A percentile compares a stretch with the other conserved stretches of the same genome.
Conservation (phyloP, 2,888 invertebrate genomes). For the Himalopsyche tibetana region DNA sequence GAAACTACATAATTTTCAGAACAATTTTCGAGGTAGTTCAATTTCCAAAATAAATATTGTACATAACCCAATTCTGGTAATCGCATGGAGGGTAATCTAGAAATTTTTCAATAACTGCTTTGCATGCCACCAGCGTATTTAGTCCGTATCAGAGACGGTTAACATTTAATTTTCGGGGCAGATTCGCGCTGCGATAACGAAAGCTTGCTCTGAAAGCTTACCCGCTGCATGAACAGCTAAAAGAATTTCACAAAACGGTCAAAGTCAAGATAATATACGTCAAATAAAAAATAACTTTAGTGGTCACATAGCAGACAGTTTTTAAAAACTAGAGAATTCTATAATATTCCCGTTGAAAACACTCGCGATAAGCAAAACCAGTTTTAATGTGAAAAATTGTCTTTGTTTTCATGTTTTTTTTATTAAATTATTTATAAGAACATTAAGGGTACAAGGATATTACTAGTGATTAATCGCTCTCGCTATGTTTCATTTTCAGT, state of each 20-base stretch:
- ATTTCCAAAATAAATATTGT: slow-evolving; percentile 52
- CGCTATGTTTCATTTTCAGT: too few species aligned
- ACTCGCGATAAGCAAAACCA: too few species aligned
- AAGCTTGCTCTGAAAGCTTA: slow-evolving; percentile 13
- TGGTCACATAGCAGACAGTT: too few species aligned
- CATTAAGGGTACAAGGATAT: too few species aligned
- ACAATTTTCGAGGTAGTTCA: background rate
- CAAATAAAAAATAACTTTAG: too few species aligned
- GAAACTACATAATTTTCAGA: too few species aligned
- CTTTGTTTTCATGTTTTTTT: too few species aligned
- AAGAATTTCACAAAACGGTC: background rate
- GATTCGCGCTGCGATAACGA: slow-evolving; percentile 60
- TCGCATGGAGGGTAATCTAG: slow-evolving; percentile 55
- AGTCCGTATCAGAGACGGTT: slow-evolving; percentile 63
- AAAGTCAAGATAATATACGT: background rate
- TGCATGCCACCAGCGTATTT: slow-evolving; percentile 64
- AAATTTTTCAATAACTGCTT: slow-evolving; percentile 64
- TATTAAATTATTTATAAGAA: too few species aligned
- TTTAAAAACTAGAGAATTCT: too few species aligned
- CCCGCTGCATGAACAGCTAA: slow-evolving; percentile 32
- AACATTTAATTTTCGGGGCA: slow-evolving; percentile 66
- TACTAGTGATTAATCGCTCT: too few species aligned
- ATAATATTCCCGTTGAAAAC: too few species aligned
- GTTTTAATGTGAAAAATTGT: too few species aligned
- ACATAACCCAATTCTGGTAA: slow-evolving; percentile 29